Conservation (phyloP, 2,797 vertebrate species). For the Gephyroberyx darwinii region DNA sequence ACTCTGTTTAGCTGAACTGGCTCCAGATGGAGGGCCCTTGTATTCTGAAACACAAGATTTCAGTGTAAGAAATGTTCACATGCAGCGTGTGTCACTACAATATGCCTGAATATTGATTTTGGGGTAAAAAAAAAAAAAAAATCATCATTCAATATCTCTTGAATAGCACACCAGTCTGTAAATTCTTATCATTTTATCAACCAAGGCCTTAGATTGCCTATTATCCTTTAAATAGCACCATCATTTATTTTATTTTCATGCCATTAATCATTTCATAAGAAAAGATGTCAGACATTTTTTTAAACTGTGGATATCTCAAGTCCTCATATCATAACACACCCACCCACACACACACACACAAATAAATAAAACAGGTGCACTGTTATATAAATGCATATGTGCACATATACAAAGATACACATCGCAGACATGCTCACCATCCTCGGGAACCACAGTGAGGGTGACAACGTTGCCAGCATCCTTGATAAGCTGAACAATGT, state of each 20-base stretch:
- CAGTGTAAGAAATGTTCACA: background rate
- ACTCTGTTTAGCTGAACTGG: conserved; percentile 94
- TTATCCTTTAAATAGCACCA: too few species aligned
- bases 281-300: conserved; percentile 2
- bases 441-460: conserved; percentile 93
- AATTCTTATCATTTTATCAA: background rate
- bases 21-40: conserved; percentile 92
- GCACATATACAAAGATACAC: background rate
- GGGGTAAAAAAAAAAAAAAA: background rate
- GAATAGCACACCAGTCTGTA: background rate
- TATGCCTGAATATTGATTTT: background rate
- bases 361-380: too few species aligned
- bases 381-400: background rate
- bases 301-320: conserved; percentile 8
- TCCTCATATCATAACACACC: conserved; percentile 4
- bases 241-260: conserved; percentile 19
- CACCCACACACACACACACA: too few species aligned
- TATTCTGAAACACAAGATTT: conserved; percentile 83
- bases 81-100: background rate
- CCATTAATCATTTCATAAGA: conserved; percentile 1
- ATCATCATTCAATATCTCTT: background rate
- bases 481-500: conserved; percentile 97
- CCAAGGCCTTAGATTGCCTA: too few species aligned
- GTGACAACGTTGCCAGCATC: conserved; percentile 93
- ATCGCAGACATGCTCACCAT: conserved; percentile 82